Evolutionary conservation across 2,113 vertebrate species (phyloP), one percentile per base, ranked within the genome.

Genomic region (Hassar affinis): DNA sequence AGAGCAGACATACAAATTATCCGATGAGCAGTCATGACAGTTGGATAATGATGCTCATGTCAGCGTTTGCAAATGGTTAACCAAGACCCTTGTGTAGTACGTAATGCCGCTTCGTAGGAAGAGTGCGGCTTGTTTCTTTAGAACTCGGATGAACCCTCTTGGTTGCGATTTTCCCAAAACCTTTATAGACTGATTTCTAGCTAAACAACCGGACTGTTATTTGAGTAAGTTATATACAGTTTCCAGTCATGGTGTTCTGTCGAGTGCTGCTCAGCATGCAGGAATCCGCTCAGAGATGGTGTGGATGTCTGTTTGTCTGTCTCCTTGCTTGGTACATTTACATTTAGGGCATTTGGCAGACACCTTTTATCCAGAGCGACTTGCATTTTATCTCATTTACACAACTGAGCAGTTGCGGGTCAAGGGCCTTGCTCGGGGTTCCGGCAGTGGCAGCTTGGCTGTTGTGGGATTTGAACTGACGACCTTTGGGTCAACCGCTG

Each of bases 1-100:
- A 57, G 42, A 72, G 27, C 72, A 83, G 59, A 57, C 25, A 35
- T 12, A 76, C 69, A 76, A 61, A 83, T 27, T 62, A 74, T 82
- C 57, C 12, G 33, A 77, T 52, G 49, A 68, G 61, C n/a, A 69
- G 27, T 79, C 27, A 0, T 75, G 81, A 82, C 42, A 49, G 81
- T 64, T 45, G 57, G 71, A 18, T 51, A 76, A 35, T 76, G 71
- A 83, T 49, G 42, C 56, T 74, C 4, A 22, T 22, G 20, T 56
- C 54, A 56, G 54, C 51, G 49, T 81, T 81, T 69, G 79, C 51
- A 81, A 72, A 56, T 33, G 52, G 17, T 56, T 45, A 25, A 42
- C 22, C 12, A 33, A 56, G n/a, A 49, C 45, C 17, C 57, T 81
- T 51, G 2, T 56, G 51, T 20, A 12, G 51, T 38, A 69, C 49